Evolutionary conservation across 2,888 invertebrate genomes (phyloP), one percentile per base, ranked within the genome.

Genomic region (Adelphocoris suturalis): DNA sequence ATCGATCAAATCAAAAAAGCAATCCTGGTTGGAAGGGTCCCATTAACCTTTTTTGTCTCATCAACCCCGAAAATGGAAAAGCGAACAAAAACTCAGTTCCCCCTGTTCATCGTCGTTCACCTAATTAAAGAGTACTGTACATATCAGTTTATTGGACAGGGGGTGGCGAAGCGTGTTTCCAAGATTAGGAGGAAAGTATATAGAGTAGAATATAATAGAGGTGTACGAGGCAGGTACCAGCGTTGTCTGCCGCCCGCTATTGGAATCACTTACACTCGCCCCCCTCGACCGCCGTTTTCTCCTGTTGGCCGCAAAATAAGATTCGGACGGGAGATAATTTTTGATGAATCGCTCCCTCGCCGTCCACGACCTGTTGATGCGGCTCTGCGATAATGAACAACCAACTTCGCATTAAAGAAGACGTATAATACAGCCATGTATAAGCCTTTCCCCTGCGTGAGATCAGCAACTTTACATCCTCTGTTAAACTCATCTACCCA

Each of bases 1-100:
- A 52, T 52, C 52, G 52, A 52, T 61, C 19, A 61, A 61, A 61
- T 61, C 61, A 61, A 61, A 61, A 61, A 61, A 61, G 61, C n/a
- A 61, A 61, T n/a, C 9, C 52, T n/a, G 19, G 61, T 61, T 19
- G 9, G 61, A 19, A 19, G 19, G 16, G 61, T 14, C n/a, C 61
- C 61, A 19, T 61, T 61, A 16, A 19, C 61, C 52, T 61, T 61
- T 61, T 61, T 61, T 61, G n/a, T 61, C 61, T 61, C 61, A 61
- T 61, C 61, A 61, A 61, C 61, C 19, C 19, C 61, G 19, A 19
- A 61, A 61, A 19, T 61, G 61, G 61, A n/a, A 16, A 61, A 61
- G 11, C n/a, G 19, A 4, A 61, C n/a, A 61, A 61, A 61, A 61
- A 61, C n/a, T 9, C 52, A 52, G 37, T 37, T 37, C 37, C 37